phyloP scores from a whole-genome alignment of 2,113 vertebrate genomes.

The Paratilapia polleni region DNA sequence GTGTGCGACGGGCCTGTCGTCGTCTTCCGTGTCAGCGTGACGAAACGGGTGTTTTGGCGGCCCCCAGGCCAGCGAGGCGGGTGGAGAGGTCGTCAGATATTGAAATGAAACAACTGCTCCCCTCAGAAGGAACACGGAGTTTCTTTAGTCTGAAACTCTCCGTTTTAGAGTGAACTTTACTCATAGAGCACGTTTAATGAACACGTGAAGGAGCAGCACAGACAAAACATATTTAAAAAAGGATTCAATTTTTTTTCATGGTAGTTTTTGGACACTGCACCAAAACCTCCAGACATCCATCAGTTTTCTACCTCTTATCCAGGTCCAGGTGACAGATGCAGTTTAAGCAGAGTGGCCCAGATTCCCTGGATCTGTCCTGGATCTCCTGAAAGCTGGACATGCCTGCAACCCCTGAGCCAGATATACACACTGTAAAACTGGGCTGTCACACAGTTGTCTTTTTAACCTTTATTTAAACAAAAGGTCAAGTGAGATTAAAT shows the following conservation, averaged over 20 bases:
- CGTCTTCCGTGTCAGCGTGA: slow-evolving; percentile 30
- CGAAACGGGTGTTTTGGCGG: slow-evolving; percentile 34
- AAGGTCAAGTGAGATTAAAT: no score
- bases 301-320: background rate
- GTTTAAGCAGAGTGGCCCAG: background rate
- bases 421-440: no score
- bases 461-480: no score
- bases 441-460: no score
- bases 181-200: background rate
- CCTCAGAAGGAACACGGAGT: background rate
- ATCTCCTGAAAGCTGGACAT: no score
- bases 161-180: background rate
- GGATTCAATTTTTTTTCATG: accelerated
- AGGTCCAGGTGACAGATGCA: background rate
- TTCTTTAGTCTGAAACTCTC: background rate
- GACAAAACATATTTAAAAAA: background rate
- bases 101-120: slow-evolving; percentile 10
- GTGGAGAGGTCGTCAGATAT: slow-evolving; percentile 15
- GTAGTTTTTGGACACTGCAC: background rate
- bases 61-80: slow-evolving; percentile 1
- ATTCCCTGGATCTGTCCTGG: no score
- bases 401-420: no score
- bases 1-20: background rate
- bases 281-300: background rate
- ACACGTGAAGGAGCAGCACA: background rate